Evolutionary conservation across 2,888 invertebrate species (phyloP), one percentile per base, ranked within the genome.

Genomic region (Megalurothrips usitatus): DNA sequence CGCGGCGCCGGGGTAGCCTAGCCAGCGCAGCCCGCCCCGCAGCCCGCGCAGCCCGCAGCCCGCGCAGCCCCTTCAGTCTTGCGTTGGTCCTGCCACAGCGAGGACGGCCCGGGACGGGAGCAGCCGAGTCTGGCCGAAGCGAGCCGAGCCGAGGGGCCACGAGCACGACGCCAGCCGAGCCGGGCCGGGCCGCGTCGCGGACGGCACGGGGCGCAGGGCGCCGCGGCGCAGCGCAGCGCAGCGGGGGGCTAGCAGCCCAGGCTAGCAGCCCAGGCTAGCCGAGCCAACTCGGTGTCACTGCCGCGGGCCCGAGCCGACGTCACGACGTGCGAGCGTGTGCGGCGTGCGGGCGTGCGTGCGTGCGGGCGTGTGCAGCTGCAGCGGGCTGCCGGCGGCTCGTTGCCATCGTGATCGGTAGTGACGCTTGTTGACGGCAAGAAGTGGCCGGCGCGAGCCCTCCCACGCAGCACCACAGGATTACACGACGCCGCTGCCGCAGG

Each of bases 11-110:
- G 34, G 34, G 34, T 43, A 43, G 34, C 34, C 34, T 43, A 43
- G 34, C 34, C 34, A 43, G 34, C 34, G 34, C 34, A 43, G 34
- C 34, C 34, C 34, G 6, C 34, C 2, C 34, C 34, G 34, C 34
- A 43, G 34, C 34, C 17, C 58, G 58, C 58, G 58, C 17, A 17
- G 58, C 34, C 58, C 58, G 58, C 17, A 17, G 58, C 34, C 58
- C 58, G 58, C 58, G 17, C 58, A 43, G 34, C 34, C 34, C 19
- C 58, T 19, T 58, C 58, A 58, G 58, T 58, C 58, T 58, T 58
- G 58, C 58, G 58, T 58, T 58, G 58, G 58, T 58, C 58, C 68
- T 75, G 68, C 68, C 68, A 75, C 68, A 8, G 68, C 68, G 68
- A 68, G 68, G 68, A 23, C n/a, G 23, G 68, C n/a, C 23, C 58